Evolutionary conservation across 2,888 invertebrate species (phyloP), one percentile per base, ranked within the genome.

Genomic region (Orchestes rusci): DNA sequence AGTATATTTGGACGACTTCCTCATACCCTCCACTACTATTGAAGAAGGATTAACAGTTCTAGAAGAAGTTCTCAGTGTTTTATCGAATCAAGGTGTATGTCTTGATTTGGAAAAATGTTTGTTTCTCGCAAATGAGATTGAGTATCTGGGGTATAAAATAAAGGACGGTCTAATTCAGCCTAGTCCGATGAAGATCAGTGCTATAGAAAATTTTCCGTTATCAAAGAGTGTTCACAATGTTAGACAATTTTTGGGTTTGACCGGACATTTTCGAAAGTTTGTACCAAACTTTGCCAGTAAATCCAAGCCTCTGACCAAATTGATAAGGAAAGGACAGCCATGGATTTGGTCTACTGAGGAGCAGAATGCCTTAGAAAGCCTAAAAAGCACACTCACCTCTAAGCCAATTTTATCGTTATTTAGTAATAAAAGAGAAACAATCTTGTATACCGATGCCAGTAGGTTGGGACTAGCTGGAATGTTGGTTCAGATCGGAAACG

Each of bases 261-360:
- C 45, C 4, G 43, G 49, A 3, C 56, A 57, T 43, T 62, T 62
- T 32, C 50, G 59, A 7, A 52, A 55, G 40, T 60, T 57, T 36
- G 48, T 59, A 7, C 47, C 54, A 38, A 41, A 16, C 35, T 1
- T 13, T 15, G 13, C 33, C 33, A 27, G 55, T 58, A 2, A 23
- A 59, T n/a, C 50, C 50, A 15, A 35, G 47, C 13, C 37, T n/a
- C n/a, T n/a, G n/a, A n/a, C n/a, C n/a, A n/a, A n/a, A n/a, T n/a
- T 59, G 19, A 36, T 50, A 30, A 50, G 43, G 18, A n/a, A n/a
- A n/a, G n/a, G n/a, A n/a, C n/a, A n/a, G n/a, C n/a, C n/a, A n/a
- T n/a, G n/a, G n/a, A n/a, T n/a, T n/a, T n/a, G n/a, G 53, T 39
- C n/a, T 8, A 35, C 29, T 10, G 32, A 37, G 33, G 52, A 58